Evolutionary conservation across 2,113 vertebrate genomes (phyloP), one percentile per base, ranked within the genome.

Genomic region (Ceratotherium simum): DNA sequence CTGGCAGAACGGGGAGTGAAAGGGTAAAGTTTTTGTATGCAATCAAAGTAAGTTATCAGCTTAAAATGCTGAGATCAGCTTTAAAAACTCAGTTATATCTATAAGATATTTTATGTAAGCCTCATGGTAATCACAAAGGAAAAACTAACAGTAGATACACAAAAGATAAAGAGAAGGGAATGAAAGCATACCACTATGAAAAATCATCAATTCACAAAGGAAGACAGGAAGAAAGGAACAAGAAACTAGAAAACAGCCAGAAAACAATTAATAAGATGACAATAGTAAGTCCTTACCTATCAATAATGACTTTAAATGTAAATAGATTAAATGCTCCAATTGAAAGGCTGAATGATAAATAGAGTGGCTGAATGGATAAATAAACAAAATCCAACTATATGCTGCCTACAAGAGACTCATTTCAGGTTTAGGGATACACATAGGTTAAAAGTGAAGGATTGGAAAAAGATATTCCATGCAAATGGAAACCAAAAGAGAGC

Each of bases 81-180:
- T 90, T 65, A 90, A 90, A 76, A 90, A 78, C 42, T 65, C 87
- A 90, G 33, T 78, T 78, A 75, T 70, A 54, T 39, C 67, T 56
- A 25, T 25, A 89, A 75, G 39, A 62, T 65, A 42, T 76, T 65
- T 90, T 78, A 64, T 20, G 58, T 90, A 36, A 73, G 73, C 42
- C 42, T 90, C 58, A 29, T 21, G 33, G 14, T 90, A 65, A 65
- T 25, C 58, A 65, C 73, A 90, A 78, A 90, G 42, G 42, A 78
- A 78, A 90, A 90, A 62, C 20, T 54, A 39, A 62, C 20, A 62
- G 12, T n/a, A 89, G 70, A 89, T 42, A 89, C 4, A 14, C 29
- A 62, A 89, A 88, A 60, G 70, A 62, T 89, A 89, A 46, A 62
- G 69, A 89, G 70, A 89, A 75, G 29, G 31, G 8, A 73, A 75